phyloP scores from a whole-genome alignment of 2,113 vertebrate genomes.

The Leptocoma aspasia region DNA sequence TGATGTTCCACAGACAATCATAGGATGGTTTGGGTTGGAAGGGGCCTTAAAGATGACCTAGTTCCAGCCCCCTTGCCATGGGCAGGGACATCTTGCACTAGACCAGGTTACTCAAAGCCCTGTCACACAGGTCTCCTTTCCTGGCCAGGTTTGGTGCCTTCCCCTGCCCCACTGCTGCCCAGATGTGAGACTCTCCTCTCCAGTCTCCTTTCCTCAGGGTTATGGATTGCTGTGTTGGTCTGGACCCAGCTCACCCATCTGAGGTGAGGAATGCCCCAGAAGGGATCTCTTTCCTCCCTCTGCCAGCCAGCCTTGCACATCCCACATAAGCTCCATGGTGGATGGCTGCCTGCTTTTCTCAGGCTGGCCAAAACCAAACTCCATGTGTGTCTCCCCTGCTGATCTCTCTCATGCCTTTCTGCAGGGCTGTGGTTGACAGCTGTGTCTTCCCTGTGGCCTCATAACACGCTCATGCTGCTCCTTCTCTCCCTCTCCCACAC shows the following conservation, averaged over 20 bases:
- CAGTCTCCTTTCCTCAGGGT: background rate
- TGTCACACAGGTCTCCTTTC: background rate
- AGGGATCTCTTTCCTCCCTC: background rate
- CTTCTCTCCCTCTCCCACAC: background rate
- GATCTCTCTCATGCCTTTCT: background rate
- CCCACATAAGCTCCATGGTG: accelerated
- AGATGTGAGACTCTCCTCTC: background rate
- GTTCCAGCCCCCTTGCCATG: accelerated
- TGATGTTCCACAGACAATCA: background rate
- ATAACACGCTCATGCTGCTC: background rate
- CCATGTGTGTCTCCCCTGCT: background rate
- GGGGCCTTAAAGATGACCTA: background rate
- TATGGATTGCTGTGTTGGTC: background rate
- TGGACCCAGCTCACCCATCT: background rate
- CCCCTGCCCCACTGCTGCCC: background rate
- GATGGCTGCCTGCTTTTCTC: background rate
- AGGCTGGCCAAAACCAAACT: background rate
- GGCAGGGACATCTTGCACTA: background rate
- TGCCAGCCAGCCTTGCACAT: background rate
- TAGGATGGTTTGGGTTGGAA: background rate
- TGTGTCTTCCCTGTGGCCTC: background rate
- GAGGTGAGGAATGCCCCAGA: background rate
- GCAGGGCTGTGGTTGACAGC: background rate
- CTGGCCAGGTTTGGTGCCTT: background rate
- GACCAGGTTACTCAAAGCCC: background rate